Conservation (phyloP, 2,888 invertebrate genomes). For the Drosophila anomelani region DNA sequence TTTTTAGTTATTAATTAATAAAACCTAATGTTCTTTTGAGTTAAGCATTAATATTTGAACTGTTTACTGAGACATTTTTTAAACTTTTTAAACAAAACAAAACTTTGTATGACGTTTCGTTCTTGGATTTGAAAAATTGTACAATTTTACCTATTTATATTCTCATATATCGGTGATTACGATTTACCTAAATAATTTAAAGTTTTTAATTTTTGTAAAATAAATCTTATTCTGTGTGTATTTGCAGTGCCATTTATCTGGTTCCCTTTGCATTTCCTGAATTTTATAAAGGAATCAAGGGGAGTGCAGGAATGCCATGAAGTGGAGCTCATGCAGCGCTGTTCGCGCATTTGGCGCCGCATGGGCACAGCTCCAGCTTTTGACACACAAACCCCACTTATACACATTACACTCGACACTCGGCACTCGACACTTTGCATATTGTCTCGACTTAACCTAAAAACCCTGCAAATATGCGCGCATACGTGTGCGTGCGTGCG, state of each 20-base stretch:
- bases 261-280: too few relatives aligned
- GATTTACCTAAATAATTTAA: not conserved
- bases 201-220: not conserved
- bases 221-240: not conserved
- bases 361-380: conserved; percentile 27
- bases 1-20: too few relatives aligned
- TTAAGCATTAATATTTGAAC: too few relatives aligned
- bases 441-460: conserved; percentile 49
- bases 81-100: not conserved
- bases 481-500: not conserved
- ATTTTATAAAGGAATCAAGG: too few relatives aligned
- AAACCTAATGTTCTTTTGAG: too few relatives aligned
- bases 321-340: conserved; percentile 3
- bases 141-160: too few relatives aligned
- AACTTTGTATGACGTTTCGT: not conserved
- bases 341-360: conserved; percentile 2
- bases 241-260: not conserved
- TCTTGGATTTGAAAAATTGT: not conserved
- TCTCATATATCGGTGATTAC: too few relatives aligned
- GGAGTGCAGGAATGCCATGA: not conserved
- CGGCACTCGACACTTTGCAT: conserved; percentile 45
- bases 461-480: conserved; percentile 21
- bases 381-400: conserved; percentile 58
- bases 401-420: conserved; percentile 42
- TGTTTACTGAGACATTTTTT: too few relatives aligned